Evolutionary conservation across 2,888 invertebrate species (phyloP), one percentile per base, ranked within the genome.

Genomic region (Lithophane semibrunnea): DNA sequence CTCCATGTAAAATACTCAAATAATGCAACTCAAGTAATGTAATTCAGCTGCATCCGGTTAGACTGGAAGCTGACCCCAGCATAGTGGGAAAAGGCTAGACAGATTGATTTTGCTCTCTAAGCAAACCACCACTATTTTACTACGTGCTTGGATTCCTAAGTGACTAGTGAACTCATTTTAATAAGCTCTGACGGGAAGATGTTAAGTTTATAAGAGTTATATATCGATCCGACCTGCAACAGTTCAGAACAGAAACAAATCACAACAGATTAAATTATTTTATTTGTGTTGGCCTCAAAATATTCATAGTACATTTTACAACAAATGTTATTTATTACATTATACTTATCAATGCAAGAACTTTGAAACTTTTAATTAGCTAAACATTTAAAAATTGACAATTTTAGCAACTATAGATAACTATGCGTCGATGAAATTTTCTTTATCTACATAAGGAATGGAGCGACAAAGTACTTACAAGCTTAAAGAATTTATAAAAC

Each of bases 321-420:
- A 96, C 94, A 95, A 95, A 95, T 95, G 93, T 95, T 93, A 92
- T 91, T 91, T 92, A 91, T 90, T 93, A 92, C 90, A 91, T 92
- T 93, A 93, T 92, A 93, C 92, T 93, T 94, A 94, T 93, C 91
- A 94, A 94, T 93, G 95, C 93, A 93, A 95, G 93, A 94, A 94
- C 90, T 91, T 91, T 90, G 90, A 92, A 94, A 94, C 80, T 89
- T 92, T 93, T 90, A 89, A 89, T 91, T 94, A 92, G 95, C 93
- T 96, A 96, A 94, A 95, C 91, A 94, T 95, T 95, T 95, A 93
- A 92, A 95, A 96, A 96, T 96, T 96, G 96, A 96, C 96, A 94
- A 94, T 93, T 93, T 94, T 93, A 94, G 93, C 94, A 84, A 86
- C 88, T 88, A 88, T 86, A 86, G 74, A 78, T 82, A 86, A 76